Evolutionary conservation across 2,113 vertebrate genomes (phyloP), one percentile per base, ranked within the genome.

Genomic region (Gymnorhina tibicen): DNA sequence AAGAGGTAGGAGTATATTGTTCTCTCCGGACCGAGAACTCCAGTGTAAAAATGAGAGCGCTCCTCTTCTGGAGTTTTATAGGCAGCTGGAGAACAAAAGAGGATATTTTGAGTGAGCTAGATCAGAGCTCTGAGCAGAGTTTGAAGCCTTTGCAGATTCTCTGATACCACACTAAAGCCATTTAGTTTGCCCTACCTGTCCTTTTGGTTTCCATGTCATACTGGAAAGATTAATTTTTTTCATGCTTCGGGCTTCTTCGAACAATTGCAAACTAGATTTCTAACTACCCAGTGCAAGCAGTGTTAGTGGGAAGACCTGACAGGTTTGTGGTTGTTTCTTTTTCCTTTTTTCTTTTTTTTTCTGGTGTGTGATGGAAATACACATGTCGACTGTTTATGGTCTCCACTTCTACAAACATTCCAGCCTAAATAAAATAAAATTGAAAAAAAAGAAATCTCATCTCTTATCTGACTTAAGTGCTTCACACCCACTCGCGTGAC

Each of bases 1-100:
- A 89, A 56, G 66, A 79, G 32, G 44, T 44, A 55, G 26, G 44
- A 89, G 74, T 44, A 86, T 75, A 75, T 80, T 94, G 95, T 85
- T 91, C 91, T 91, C 88, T 76, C 60, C 6, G 47, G 78, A 90
- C 49, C 7, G 11, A 92, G 75, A 87, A 89, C 56, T 75, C 56
- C 49, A 49, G 56, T 4, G 81, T 56, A 33, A 91, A 96, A 95
- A 79, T 35, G 46, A 85, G 58, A 75, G 41, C 53, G 7, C 85
- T 93, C 53, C 49, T 92, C 56, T 94, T 95, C 89, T 93, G 70
- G 81, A 94, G 81, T 81, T 92, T 78, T 89, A 82, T 56, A 89
- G 89, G 80, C 93, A 74, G 90, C 90, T 64, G 87, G 79, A 89
- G 90, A 94, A 95, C 87, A 96, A 88, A 83, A 95, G 85, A 42